Percentiles rank a stretch among this genome's conserved stretches.
Conservation (phyloP, 2,113 vertebrate species). For the Petroica traversi region DNA sequence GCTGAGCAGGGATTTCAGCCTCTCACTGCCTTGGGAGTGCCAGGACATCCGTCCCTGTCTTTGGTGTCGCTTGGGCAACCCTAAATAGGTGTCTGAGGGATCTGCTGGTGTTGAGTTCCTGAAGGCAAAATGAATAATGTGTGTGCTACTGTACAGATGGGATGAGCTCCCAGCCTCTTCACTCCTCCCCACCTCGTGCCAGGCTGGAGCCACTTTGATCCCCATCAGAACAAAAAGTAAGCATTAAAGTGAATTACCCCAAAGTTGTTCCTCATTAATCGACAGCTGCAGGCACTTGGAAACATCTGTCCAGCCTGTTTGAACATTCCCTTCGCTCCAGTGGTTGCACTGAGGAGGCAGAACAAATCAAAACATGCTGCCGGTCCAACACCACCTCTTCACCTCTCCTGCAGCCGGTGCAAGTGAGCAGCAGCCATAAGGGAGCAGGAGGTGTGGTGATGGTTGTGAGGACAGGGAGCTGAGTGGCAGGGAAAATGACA, state of each 20-base stretch:
- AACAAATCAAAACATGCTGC: not conserved
- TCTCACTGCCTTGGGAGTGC: not conserved
- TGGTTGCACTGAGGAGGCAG: not conserved
- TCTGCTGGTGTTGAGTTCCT: not conserved
- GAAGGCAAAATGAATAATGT: not conserved
- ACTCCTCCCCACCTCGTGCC: not conserved
- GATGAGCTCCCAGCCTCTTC: not conserved
- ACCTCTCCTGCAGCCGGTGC: accelerated
- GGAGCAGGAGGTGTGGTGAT: not conserved
- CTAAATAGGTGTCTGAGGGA: not conserved
- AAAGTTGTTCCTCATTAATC: conserved; percentile 67
- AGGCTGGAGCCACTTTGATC: not conserved
- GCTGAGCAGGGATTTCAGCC: not conserved
- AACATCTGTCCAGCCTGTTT: conserved; percentile 55
- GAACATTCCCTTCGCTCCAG: not conserved
- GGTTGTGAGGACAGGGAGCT: not conserved
- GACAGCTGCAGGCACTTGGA: conserved; percentile 65
- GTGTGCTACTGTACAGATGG: not conserved
- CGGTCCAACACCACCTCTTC: not conserved
- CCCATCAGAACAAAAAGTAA: conserved; percentile 5
- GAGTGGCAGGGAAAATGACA: accelerated
- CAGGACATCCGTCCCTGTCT: not conserved
- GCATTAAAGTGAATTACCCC: conserved; percentile 62
- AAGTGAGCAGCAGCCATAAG: not conserved
- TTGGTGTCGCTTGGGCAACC: not conserved